Evolutionary conservation across 1,140 invertebrate genomes (phyloP).

Genomic region (Pararge aegeria): DNA sequence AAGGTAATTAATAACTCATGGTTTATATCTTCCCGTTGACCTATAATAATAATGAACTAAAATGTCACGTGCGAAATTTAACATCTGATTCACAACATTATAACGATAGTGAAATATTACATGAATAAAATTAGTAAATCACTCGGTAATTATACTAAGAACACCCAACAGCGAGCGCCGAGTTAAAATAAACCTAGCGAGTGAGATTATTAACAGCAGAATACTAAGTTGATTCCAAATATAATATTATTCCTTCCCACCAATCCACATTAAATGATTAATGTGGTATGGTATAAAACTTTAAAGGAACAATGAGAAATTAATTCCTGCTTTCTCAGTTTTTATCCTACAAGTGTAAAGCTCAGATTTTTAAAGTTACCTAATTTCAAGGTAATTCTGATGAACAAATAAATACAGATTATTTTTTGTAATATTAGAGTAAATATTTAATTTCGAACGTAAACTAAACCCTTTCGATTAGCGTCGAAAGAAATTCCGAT

Average conservation of each 20-base stretch:
- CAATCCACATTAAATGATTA: no score
- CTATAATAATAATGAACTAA: conserved; percentile 11
- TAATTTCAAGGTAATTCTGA: no score
- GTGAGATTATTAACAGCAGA: background rate
- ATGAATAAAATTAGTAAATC: conserved; percentile 36
- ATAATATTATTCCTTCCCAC: background rate
- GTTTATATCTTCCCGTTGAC: conserved; percentile 15
- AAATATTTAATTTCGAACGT: background rate
- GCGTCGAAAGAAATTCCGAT: conserved; percentile 8
- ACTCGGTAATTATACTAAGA: conserved; percentile 39
- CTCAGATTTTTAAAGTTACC: no score
- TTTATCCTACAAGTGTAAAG: no score
- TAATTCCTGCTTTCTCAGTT: no score
- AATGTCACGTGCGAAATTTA: conserved; percentile 50
- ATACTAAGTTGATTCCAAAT: background rate
- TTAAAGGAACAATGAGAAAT: no score
- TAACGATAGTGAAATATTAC: conserved; percentile 19
- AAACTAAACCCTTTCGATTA: background rate
- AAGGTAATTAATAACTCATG: conserved; percentile 2
- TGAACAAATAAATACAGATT: no score
- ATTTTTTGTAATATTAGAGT: no score
- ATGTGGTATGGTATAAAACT: no score
- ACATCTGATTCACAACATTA: conserved; percentile 33
- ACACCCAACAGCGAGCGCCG: background rate
- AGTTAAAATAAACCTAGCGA: background rate